Percentiles rank a stretch among this genome's conserved stretches.
Evolutionary conservation across 2,797 vertebrate genomes (phyloP).

Genomic region (Paedocypris micromegethes): DNA sequence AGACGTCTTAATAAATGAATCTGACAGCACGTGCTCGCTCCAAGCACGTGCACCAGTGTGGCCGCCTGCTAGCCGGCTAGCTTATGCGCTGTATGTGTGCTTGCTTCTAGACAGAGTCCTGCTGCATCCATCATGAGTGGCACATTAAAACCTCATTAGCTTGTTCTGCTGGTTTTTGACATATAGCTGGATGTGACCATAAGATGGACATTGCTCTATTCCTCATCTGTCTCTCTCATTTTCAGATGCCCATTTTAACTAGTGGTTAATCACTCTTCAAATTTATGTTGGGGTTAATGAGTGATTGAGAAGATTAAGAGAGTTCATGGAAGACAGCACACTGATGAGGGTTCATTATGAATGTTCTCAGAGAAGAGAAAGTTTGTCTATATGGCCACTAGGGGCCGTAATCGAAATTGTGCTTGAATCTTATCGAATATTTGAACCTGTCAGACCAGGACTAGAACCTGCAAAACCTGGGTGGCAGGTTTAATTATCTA

Average conservation of each 20-base stretch:
- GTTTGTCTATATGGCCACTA: too few species aligned
- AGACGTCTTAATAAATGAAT: slow-evolving; percentile 23
- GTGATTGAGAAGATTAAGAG: too few species aligned
- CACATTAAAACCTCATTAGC: slow-evolving; percentile 38
- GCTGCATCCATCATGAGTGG: slow-evolving; percentile 22
- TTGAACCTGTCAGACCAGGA: too few species aligned
- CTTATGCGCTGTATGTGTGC: slow-evolving; percentile 17
- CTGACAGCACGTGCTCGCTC: slow-evolving; percentile 20
- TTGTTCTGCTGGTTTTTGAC: slow-evolving; percentile 15
- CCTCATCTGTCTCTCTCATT: slow-evolving; percentile 5
- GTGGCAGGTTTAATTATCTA: too few species aligned
- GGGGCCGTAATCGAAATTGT: too few species aligned
- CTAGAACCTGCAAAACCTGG: too few species aligned
- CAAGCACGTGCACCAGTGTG: slow-evolving; percentile 21
- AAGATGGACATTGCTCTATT: not conserved
- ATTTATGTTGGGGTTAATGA: too few species aligned
- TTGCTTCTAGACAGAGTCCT: slow-evolving; percentile 28
- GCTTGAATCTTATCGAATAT: too few species aligned
- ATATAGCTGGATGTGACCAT: slow-evolving; percentile 9
- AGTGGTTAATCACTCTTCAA: too few species aligned
- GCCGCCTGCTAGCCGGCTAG: slow-evolving; percentile 18
- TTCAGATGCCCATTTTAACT: not conserved
- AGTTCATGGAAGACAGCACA: too few species aligned
- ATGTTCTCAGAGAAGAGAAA: too few species aligned
- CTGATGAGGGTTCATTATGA: too few species aligned